These are phyloP conservation scores for Danio albolineatus DNA, from an alignment of 2,797 vertebrate species.

Conservation along the genomic window DNA sequence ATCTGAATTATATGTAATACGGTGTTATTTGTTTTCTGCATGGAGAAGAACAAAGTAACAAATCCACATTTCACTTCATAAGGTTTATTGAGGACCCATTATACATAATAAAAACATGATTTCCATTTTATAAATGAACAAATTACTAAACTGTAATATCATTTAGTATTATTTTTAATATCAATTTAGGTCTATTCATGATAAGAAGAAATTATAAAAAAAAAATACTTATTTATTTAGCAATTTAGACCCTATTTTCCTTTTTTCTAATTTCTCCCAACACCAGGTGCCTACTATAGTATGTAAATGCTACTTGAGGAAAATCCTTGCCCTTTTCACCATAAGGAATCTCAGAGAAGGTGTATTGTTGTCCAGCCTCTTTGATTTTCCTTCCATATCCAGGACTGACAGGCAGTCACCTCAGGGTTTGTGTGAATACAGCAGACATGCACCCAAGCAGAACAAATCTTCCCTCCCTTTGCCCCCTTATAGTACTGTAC, in stretches of 20 bases:
- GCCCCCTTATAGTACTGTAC: slow-evolving; percentile 55
- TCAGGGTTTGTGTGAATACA: slow-evolving; percentile 68
- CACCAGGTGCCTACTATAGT: slow-evolving; percentile 58
- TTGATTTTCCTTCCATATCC: slow-evolving; percentile 80
- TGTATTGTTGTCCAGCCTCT: slow-evolving; percentile 75
- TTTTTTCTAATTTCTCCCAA: neutral
- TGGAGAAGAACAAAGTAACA: neutral
- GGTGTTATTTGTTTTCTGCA: slow-evolving; percentile 6
- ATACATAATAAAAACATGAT: too few species aligned
- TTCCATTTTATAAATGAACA: neutral
- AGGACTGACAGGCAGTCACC: slow-evolving; percentile 72
- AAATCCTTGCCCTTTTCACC: slow-evolving; percentile 65
- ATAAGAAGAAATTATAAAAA: too few species aligned
- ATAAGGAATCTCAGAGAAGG: slow-evolving; percentile 63
- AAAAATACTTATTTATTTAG: too few species aligned
- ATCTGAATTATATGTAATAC: neutral
- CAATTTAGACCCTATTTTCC: neutral
- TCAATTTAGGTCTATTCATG: neutral
- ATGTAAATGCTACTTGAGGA: slow-evolving; percentile 63
- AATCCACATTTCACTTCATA: neutral
- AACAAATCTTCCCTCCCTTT: slow-evolving; percentile 73
- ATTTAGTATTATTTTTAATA: neutral
- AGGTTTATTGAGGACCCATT: neutral
- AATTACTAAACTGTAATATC: neutral
- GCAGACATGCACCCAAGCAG: slow-evolving; percentile 68